Conservation (phyloP, 2,797 vertebrate species). For the Heliangelus exortis region DNA sequence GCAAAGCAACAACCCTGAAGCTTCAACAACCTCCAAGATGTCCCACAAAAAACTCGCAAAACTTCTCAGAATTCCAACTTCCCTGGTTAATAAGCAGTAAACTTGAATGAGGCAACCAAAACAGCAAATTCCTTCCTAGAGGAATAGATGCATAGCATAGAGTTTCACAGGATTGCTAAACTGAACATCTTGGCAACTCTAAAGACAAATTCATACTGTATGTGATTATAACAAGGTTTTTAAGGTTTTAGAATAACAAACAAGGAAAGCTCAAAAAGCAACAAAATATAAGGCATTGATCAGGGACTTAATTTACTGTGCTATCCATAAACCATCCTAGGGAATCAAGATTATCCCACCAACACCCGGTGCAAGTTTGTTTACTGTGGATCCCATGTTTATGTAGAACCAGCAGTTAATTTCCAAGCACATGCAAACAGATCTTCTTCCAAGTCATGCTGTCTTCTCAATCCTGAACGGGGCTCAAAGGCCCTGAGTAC, state of each 20-base stretch:
- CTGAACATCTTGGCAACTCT: neutral
- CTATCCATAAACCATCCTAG: neutral
- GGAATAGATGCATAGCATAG: neutral
- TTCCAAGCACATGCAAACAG: neutral
- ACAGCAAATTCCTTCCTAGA: neutral
- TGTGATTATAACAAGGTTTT: neutral
- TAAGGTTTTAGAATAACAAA: neutral
- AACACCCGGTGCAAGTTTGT: rapidly evolving
- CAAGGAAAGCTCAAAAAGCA: neutral
- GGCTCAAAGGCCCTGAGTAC: neutral
- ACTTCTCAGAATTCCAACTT: neutral
- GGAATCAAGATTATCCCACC: neutral
- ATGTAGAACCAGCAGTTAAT: neutral
- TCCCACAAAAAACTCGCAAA: neutral
- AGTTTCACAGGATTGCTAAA: neutral
- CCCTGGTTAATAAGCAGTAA: neutral
- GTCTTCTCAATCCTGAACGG: neutral
- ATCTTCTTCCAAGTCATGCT: neutral
- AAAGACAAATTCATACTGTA: neutral
- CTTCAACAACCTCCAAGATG: neutral
- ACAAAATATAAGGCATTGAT: neutral
- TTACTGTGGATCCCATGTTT: neutral
- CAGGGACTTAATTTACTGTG: neutral
- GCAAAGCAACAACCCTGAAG: neutral
- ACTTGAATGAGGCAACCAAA: neutral